Evolutionary conservation across 2,797 vertebrate species (phyloP).

Genomic region (Rhodeus uyekii): DNA sequence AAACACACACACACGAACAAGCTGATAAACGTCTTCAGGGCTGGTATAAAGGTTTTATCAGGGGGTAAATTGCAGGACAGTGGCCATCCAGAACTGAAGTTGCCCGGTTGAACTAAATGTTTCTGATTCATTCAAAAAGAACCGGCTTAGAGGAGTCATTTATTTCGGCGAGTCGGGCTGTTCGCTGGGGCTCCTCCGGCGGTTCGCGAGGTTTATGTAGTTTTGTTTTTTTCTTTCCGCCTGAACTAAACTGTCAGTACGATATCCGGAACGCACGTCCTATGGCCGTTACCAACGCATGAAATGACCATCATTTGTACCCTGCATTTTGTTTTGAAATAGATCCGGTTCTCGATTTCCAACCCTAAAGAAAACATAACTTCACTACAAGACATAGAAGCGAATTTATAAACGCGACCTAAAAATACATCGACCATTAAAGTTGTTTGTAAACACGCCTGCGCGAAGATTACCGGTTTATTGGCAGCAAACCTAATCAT

Average conservation of each 20-base stretch:
- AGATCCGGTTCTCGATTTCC: background rate
- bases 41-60: background rate
- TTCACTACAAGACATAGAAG: background rate
- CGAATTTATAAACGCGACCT: background rate
- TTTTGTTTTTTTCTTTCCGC: too few species aligned
- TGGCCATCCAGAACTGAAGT: background rate
- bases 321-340: background rate
- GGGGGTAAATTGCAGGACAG: background rate
- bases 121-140: background rate
- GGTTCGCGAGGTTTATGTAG: background rate
- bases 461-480: conserved; percentile 1
- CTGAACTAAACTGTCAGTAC: too few species aligned
- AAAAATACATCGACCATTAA: background rate
- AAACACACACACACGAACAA: background rate
- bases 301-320: background rate
- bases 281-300: background rate
- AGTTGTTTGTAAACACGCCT: conserved; percentile 40
- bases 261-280: background rate
- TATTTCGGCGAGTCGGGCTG: background rate
- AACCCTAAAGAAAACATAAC: background rate
- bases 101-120: background rate
- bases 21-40: background rate
- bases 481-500: background rate
- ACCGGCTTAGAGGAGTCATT: background rate
- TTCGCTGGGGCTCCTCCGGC: background rate